Conservation (phyloP, 1,140 invertebrate species). For the Euura lappo region DNA sequence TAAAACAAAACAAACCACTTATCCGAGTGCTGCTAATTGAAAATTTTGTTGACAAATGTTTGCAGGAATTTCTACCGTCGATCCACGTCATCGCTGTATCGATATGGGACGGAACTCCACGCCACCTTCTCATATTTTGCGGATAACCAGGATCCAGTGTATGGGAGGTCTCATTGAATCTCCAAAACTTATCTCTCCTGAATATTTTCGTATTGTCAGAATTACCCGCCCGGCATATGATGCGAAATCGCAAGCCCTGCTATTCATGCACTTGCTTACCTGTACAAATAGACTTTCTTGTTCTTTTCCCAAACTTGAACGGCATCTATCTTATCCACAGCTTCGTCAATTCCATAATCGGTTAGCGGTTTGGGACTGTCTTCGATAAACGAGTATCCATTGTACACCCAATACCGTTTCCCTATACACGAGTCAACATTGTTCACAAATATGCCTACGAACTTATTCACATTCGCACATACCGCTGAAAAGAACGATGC, state of each 20-base stretch:
- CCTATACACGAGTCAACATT: constrained; percentile 56
- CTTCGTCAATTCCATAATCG: constrained; percentile 67
- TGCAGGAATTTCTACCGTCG: constrained; percentile 57
- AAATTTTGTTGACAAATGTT: constrained; percentile 49
- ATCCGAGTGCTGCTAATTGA: background rate
- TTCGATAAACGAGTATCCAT: constrained; percentile 64
- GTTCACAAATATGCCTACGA: too few relatives aligned
- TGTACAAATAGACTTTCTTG: constrained; percentile 63
- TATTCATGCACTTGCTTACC: constrained; percentile 34
- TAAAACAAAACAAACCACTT: constrained; percentile 8
- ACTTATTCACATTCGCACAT: constrained; percentile 14
- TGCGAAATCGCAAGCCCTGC: too few relatives aligned
- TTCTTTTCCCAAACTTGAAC: constrained; percentile 70
- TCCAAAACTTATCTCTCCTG: constrained; percentile 70
- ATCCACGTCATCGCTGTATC: constrained; percentile 71
- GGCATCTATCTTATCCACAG: constrained; percentile 72
- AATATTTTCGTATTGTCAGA: constrained; percentile 44
- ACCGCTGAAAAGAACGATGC: constrained; percentile 80
- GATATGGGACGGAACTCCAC: constrained; percentile 67
- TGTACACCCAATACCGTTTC: constrained; percentile 72
- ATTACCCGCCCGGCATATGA: too few relatives aligned
- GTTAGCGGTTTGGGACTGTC: constrained; percentile 64
- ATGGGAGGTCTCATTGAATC: constrained; percentile 66
- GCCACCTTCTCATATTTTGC: constrained; percentile 71
- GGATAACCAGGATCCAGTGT: constrained; percentile 72